Base-by-base conservation (phyloP, 2,797 vertebrate genomes). In the Cryptoblepharus egeriae region DNA sequence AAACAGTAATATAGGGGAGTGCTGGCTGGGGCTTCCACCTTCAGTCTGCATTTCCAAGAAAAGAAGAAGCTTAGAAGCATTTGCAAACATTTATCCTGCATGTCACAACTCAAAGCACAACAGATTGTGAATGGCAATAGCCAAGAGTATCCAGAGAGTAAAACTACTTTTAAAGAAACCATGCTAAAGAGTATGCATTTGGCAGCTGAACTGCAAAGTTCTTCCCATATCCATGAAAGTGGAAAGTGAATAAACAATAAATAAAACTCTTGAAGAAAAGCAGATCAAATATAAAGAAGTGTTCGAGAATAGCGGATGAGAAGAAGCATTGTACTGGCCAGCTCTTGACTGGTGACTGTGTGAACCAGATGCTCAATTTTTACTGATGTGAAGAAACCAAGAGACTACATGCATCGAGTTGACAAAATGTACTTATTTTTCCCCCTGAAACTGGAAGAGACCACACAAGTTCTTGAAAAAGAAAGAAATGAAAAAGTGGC, bases 361-460 rank as follows among this genome's bases (percentile, higher is more conserved):
- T 22, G 75, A 83, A n/a, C 77, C 61, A 77, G 90, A 87, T 28
- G 32, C 32, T 90, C 83, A 82, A 87, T 81, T 87, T 89, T 85
- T 63, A 77, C 37, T 89, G 79, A 89, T 88, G 81, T 0, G 75
- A 67, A 83, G 78, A 88, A 88, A 81, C 52, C 84, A 28, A 75
- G 72, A 76, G 39, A 87, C 28, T 86, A 79, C 61, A 82, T 72
- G 79, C 88, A 75, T 63, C 58, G 73, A 82, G 78, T 49, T 75
- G 81, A 82, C 71, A 87, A 90, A 86, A 84, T 79, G 82, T 30
- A 76, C 30, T 52, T 37, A 65, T 88, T 88, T 90, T 42, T 42
- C 39, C 28, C 39, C 28, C 39, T 20, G 30, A 64, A 79, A 55
- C 22, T 86, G 57, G 87, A 87, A 74, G 28, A 87, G 77, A 67